These are phyloP conservation scores for Danio aesculapii DNA, from an alignment of 2,797 vertebrate genomes.

Conservation along the genomic window DNA sequence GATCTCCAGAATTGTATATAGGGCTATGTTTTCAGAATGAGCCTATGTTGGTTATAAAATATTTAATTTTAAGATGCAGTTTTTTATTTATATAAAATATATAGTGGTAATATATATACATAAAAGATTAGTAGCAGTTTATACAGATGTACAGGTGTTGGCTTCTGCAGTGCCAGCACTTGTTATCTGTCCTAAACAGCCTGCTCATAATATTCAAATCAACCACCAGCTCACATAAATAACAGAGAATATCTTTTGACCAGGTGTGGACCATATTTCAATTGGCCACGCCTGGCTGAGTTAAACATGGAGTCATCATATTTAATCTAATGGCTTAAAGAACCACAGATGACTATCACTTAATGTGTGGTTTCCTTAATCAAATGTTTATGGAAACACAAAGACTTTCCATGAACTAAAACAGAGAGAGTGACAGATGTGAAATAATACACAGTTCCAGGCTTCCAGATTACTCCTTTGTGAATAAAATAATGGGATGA, in stretches of 20 bases:
- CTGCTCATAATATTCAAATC: neutral
- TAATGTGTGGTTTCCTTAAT: neutral
- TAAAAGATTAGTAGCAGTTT: no score
- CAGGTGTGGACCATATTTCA: neutral
- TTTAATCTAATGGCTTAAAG: neutral
- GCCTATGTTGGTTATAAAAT: no score
- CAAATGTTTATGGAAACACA: neutral
- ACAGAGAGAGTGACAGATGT: neutral
- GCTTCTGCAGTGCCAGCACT: no score
- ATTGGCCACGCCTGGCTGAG: neutral
- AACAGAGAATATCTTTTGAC: neutral
- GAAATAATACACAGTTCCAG: neutral
- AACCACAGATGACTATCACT: neutral
- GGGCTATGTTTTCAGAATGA: no score
- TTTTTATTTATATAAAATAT: no score
- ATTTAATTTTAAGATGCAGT: no score
- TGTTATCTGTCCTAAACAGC: neutral
- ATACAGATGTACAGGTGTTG: no score
- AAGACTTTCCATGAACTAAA: neutral
- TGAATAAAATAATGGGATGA: neutral
- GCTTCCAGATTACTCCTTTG: neutral
- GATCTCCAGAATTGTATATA: no score
- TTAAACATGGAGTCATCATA: neutral
- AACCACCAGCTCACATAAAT: slow-evolving; percentile 4
- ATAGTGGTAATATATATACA: no score